Base-by-base conservation (phyloP, 2,888 invertebrate species). In the Hydroisotoma schaefferi region DNA sequence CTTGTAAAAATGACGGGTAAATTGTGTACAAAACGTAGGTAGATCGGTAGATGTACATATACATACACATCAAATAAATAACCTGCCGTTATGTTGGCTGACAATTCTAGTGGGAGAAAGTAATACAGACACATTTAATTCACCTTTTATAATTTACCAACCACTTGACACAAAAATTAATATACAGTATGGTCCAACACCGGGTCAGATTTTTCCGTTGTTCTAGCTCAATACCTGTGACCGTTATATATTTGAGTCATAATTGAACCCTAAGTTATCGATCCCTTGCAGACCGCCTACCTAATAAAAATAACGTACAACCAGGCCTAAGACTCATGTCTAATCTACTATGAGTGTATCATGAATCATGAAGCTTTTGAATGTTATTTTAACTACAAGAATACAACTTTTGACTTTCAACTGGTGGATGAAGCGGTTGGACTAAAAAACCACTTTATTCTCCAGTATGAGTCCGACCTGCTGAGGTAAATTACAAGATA, bases 111-210 rank as follows among this genome's bases (percentile, higher is more conserved):
- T 23, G 43, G 43, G 53, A 40, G 53, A 53, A 53, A 53, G 53
- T 53, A 43, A 40, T 15, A 27, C 40, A 43, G 53, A 25, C 26
- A 43, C 40, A 40, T 8, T 28, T 18, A 33, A 29, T 18, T 23
- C 23, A 53, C 43, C 43, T 53, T 40, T 53, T 53, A 29, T 53
- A 53, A 53, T 53, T 53, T 40, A 43, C 26, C 12, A 37, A 53
- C 25, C 53, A 53, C 53, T 53, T 53, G 53, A 53, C 53, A 53
- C 25, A 40, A 22, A 23, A 53, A 53, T 53, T 53, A 43, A n/a
- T n/a, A 18, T 53, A 12, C 53, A 40, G 22, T 27, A 38, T 3
- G 22, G 23, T 8, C 5, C 28, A 18, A 27, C 18, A 28, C 27
- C 23, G n/a, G 29, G 49, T 46, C 40, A 37, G 51, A 53, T 53